A percentile compares a stretch with the other conserved stretches of the same genome.
Conservation (phyloP, 2,113 vertebrate species). For the Tragelaphus strepsiceros region DNA sequence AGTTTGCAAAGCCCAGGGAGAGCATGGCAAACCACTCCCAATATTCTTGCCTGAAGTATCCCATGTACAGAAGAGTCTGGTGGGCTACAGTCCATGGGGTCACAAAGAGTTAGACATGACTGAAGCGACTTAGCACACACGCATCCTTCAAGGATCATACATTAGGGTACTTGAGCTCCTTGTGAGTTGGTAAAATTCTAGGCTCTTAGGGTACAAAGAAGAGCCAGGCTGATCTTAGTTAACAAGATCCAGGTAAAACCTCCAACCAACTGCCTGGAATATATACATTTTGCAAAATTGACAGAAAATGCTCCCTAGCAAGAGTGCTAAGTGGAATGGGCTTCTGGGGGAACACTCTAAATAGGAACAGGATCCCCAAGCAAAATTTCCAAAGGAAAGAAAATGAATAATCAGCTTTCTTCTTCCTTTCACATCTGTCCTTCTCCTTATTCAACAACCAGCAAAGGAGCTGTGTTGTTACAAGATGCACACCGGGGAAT, state of each 20-base stretch:
- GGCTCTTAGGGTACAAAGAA: neutral
- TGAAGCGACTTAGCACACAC: neutral
- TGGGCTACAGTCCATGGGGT: neutral
- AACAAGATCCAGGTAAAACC: neutral
- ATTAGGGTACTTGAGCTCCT: neutral
- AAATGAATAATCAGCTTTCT: constrained; percentile 63
- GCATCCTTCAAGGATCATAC: neutral
- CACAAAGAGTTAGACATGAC: neutral
- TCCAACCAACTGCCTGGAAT: constrained; percentile 21
- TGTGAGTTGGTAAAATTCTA: neutral
- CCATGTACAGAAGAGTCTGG: neutral
- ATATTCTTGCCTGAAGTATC: neutral
- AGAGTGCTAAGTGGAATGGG: constrained; percentile 47
- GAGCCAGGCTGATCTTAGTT: neutral
- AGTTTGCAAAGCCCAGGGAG: neutral
- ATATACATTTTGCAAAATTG: constrained; percentile 47
- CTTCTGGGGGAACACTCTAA: constrained; percentile 56
- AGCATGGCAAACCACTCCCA: neutral
- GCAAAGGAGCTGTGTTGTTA: constrained; percentile 47
- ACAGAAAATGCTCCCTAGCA: constrained; percentile 55
- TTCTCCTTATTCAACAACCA: constrained; percentile 14
- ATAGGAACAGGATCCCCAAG: constrained; percentile 51
- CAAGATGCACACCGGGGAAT: neutral
- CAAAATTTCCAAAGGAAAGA: constrained; percentile 58
- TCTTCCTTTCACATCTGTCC: constrained; percentile 59